Evolutionary conservation across 2,113 vertebrate genomes (phyloP), one percentile per base, ranked within the genome.

Genomic region (Odontophorus gujanensis): DNA sequence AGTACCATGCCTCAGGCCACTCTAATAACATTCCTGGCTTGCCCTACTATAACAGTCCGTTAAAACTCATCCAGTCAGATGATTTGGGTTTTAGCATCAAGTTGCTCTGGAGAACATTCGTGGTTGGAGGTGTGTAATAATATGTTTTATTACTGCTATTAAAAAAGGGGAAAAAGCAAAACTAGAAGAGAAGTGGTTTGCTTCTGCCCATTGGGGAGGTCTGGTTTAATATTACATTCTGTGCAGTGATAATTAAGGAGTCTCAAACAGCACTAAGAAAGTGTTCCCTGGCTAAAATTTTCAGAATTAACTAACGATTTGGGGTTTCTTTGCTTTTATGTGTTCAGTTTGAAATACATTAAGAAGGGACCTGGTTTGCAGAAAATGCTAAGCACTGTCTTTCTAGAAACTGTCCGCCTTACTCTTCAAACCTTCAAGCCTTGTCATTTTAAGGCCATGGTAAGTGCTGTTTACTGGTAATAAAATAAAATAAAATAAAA

Each of bases 61-160:
- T 72, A 95, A 92, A 96, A 81, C 57, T 83, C 89, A 93, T 89
- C 85, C 68, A 89, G 78, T 76, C 75, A 94, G 65, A 94, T 86
- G 85, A 94, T 85, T 45, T 86, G 51, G 61, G 84, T 68, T 91
- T 97, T 95, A 85, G 80, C 91, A 95, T 95, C 93, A 90, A 95
- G 81, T 88, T 93, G 72, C 81, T 91, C 74, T 88, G 72, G 85
- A 93, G 85, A 83, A 91, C 42, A 57, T 81, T 89, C 72, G 48
- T 83, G 73, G 76, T 53, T 92, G 75, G 79, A 97, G 85, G 65
- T 91, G 72, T 32, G 38, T 83, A 89, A 84, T 81, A 79, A 74
- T 67, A 75, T 19, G 38, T 77, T 95, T 93, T 90, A 87, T 85
- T 91, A 83, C n/a, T 91, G 72, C 34, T 85, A 38, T 40, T 4